Conservation (phyloP, 2,113 vertebrate species). For the Galeopterus variegatus region DNA sequence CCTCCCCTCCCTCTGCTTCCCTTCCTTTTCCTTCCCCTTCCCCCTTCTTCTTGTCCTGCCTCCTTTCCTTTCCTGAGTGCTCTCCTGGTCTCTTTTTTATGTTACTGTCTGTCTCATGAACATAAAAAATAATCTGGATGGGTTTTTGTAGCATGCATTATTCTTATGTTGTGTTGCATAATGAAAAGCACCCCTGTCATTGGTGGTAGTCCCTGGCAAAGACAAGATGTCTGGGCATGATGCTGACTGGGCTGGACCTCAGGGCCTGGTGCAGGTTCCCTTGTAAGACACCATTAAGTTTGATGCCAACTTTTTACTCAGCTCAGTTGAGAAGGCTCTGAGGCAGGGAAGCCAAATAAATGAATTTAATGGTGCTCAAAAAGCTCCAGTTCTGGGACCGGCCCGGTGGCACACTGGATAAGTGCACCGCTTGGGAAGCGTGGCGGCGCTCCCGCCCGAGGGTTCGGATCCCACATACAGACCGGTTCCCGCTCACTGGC, state of each 20-base stretch:
- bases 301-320: background rate
- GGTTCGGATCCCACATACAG: too few relatives aligned
- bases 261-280: background rate
- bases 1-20: background rate
- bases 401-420: too few relatives aligned
- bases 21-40: background rate
- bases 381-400: conserved; percentile 39
- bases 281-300: background rate
- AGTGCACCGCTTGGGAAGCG: too few relatives aligned
- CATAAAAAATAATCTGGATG: background rate
- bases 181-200: background rate
- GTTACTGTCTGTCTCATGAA: background rate
- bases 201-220: background rate
- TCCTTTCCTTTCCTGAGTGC: background rate
- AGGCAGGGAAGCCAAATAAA: background rate
- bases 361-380: background rate
- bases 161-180: background rate
- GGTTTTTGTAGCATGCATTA: background rate
- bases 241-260: background rate
- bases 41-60: rapidly evolving
- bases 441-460: too few relatives aligned
- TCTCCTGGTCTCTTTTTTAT: background rate
- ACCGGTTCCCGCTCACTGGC: too few relatives aligned
- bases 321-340: background rate
- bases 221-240: background rate